A percentile compares a stretch with the other conserved stretches of the same genome.
phyloP scores from a whole-genome alignment of 2,113 vertebrate genomes.

The Seriola aureovittata region DNA sequence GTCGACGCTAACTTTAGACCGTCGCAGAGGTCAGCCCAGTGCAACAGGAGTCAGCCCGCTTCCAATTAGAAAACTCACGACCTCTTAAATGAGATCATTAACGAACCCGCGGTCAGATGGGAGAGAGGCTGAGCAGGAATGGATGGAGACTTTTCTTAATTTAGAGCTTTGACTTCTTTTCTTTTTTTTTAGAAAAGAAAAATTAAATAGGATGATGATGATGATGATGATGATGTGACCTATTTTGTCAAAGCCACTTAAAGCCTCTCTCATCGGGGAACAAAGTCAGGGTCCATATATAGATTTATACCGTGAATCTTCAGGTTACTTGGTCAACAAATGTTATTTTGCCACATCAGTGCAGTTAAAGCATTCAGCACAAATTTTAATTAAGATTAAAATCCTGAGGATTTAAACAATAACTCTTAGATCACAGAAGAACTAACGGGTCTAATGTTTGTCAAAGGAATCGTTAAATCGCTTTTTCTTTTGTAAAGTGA shows the following conservation, averaged over 20 bases:
- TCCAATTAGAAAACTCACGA: conserved; percentile 77
- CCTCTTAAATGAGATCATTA: conserved; percentile 83
- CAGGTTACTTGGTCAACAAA: conserved; percentile 3
- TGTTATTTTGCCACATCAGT: no score
- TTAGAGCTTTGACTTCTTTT: conserved; percentile 49
- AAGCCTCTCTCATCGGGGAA: conserved; percentile 60
- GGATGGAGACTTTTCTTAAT: conserved; percentile 68
- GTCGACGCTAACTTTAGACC: conserved; percentile 70
- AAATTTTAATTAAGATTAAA: no score
- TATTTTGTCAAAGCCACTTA: conserved; percentile 72
- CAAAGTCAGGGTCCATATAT: conserved; percentile 46
- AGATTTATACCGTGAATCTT: neutral
- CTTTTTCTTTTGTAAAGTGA: no score
- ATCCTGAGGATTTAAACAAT: no score
- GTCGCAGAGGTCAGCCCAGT: conserved; percentile 52
- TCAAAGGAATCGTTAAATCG: no score
- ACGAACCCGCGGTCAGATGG: conserved; percentile 68
- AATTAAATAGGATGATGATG: conserved; percentile 70
- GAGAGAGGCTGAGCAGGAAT: conserved; percentile 59
- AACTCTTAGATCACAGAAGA: no score
- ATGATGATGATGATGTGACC: conserved; percentile 69
- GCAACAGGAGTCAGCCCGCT: conserved; percentile 52
- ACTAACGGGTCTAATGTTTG: no score
- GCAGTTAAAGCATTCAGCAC: no score
- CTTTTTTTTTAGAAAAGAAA: conserved; percentile 35